Evolutionary conservation across 2,113 vertebrate genomes (phyloP), one percentile per base, ranked within the genome.

Genomic region (Oncorhynchus tshawytscha): DNA sequence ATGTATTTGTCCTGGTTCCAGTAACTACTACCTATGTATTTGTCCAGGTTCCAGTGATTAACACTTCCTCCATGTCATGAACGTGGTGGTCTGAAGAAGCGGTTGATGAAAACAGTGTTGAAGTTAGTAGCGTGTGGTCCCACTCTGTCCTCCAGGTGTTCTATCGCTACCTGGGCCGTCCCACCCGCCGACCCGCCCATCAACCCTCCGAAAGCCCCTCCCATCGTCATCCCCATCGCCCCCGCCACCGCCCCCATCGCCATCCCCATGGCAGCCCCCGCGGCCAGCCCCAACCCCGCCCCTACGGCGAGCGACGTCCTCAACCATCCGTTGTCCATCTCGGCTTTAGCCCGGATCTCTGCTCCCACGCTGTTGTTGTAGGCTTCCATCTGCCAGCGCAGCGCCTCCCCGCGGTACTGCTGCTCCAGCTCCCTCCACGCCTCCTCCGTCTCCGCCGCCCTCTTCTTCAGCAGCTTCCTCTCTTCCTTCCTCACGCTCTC

Each of bases 21-120:
- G 29, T 31, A 4, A 31, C 31, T 34, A 34, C 31, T 5, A 34
- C 34, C 51, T 34, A 3, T 27, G 27, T 27, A 27, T 27, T 0
- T 27, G 27, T 27, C 27, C 27, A 3, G 25, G 49, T 79, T 1
- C 71, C 45, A 57, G 79, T 71, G 2, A 81, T 6, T 6, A 57
- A 34, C 67, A 39, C 8, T 59, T 84, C 79, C 57, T 72, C 77
- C 71, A 39, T 5, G 71, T 34, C 54, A 73, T n/a, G 5, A 22
- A 12, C 24, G 51, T 27, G 24, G 57, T 2, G 22, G 25, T 20
- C 25, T 24, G 48, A 18, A 93, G 75, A 92, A 93, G 54, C 90
- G 91, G 70, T 92, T 93, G 65, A 93, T 91, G 79, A 93, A 93
- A 70, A 90, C 87, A 4, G 91, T 90, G 80, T 93, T 92, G 72